These are phyloP conservation scores for Erpetoichthys calabaricus DNA, from an alignment of 2,797 vertebrate species.

Conservation along the genomic window DNA sequence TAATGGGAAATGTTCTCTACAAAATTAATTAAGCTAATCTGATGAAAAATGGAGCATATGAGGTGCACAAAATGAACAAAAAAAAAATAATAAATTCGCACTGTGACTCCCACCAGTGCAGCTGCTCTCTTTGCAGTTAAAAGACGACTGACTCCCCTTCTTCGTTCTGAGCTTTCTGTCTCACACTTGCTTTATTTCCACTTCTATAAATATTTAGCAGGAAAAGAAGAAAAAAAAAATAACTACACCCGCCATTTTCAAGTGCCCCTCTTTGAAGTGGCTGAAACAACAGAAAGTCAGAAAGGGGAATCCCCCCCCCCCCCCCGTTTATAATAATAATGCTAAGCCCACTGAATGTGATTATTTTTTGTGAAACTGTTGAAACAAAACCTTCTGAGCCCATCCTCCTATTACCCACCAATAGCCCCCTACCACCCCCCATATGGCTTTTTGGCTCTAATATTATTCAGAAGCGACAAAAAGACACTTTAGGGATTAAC, in stretches of 20 bases:
- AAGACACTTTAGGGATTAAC: constrained; percentile 39
- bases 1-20: too few relatives aligned
- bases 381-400: constrained; percentile 19
- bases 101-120: background rate
- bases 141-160: constrained; percentile 6
- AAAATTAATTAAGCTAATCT: too few relatives aligned
- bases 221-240: constrained; percentile 4
- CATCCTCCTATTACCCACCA: background rate
- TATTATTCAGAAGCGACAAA: constrained; percentile 12
- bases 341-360: constrained; percentile 8
- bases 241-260: constrained; percentile 3
- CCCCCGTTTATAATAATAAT: constrained; percentile 8
- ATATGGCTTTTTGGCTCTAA: constrained; percentile 8
- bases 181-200: constrained; percentile 1
- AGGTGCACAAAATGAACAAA: background rate
- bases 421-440: constrained; percentile 15
- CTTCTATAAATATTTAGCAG: constrained; percentile 12
- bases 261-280: constrained; percentile 8
- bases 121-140: background rate
- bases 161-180: background rate
- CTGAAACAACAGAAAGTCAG: constrained; percentile 2
- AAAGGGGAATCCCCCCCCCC: background rate
- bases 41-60: background rate
- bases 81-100: background rate
- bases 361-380: constrained; percentile 13